phyloP scores from a whole-genome alignment of 2,797 vertebrate genomes.

The Epinephelus malabaricus region DNA sequence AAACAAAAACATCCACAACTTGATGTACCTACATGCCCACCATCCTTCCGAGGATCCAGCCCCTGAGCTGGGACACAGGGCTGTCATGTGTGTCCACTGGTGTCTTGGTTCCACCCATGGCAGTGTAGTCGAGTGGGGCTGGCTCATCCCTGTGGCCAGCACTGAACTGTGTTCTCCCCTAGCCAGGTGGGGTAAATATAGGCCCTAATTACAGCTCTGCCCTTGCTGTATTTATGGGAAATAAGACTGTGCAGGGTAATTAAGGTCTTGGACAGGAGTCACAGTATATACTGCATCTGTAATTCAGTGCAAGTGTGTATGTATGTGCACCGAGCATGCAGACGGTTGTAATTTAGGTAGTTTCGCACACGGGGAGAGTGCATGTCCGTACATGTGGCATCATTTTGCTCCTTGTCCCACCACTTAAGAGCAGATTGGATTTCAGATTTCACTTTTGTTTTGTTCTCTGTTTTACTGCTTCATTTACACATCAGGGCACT shows the following conservation, averaged over 20 bases:
- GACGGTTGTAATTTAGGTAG: conserved; percentile 66
- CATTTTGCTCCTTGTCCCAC: conserved; percentile 29
- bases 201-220: conserved; percentile 79
- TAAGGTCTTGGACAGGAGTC: conserved; percentile 78
- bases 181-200: conserved; percentile 84
- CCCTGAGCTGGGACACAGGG: not conserved
- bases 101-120: conserved; percentile 54
- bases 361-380: conserved; percentile 45
- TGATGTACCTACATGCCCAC: not conserved
- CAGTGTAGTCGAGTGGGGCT: conserved; percentile 36
- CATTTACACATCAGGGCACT: no score
- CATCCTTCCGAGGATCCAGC: accelerated
- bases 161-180: conserved; percentile 48
- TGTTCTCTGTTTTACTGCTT: conserved; percentile 7
- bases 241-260: conserved; percentile 78
- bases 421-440: conserved; percentile 12
- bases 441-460: conserved; percentile 46
- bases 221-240: conserved; percentile 80
- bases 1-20: no score
- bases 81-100: conserved; percentile 27
- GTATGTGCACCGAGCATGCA: conserved; percentile 32
- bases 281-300: conserved; percentile 76
- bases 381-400: conserved; percentile 54
- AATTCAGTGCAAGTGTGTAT: conserved; percentile 73
- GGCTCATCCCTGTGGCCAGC: conserved; percentile 72